Base-by-base conservation (phyloP, 1,140 invertebrate genomes). In the Colletes latitarsis region DNA sequence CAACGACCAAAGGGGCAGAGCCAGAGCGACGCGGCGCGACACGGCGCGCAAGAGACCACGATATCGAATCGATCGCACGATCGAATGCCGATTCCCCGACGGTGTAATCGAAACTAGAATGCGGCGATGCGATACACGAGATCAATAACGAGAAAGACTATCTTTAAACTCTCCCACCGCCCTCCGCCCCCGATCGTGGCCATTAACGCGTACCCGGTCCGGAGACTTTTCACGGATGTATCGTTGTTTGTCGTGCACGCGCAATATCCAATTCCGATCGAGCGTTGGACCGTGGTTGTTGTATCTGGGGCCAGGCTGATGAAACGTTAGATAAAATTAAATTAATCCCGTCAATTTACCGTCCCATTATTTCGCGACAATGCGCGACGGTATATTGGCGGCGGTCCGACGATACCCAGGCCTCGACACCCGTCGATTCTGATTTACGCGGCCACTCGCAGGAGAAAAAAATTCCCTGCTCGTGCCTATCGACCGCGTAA, bases 321-420 rank as follows among this genome's bases (percentile, higher is more conserved):
- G 68, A 72, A 19, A 49, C 68, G 77, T 43, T 46, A 60, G 77
- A 78, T 72, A 78, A 64, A 78, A 78, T 64, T 21, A 55, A 72
- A 78, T 72, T 72, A 64, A 63, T 72, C 49, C 69, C 39, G 69
- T 78, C 77, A 60, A 78, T 72, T 78, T 72, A 57, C 58, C 58
- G 39, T 30, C 15, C 58, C 49, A 72, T 72, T 72, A 78, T 78
- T 63, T 63, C 57, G 69, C 77, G 58, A 63, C 68, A 30, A 62
- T 46, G 68, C 68, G 17, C 66, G 39, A n/a, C 41, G 53, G 68
- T 53, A 43, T 46, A 78, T 77, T 41, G 58, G 39, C 39, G 15
- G 12, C 10, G 57, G 43, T 17, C 43, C 68, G 21, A 49, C 53
- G 64, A 66, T 66, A 66, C 64, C 43, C 52, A n/a, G 12, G 60